Evolutionary conservation across 2,888 invertebrate genomes (phyloP), one percentile per base, ranked within the genome.

Genomic region (Drosophila histrio): DNA sequence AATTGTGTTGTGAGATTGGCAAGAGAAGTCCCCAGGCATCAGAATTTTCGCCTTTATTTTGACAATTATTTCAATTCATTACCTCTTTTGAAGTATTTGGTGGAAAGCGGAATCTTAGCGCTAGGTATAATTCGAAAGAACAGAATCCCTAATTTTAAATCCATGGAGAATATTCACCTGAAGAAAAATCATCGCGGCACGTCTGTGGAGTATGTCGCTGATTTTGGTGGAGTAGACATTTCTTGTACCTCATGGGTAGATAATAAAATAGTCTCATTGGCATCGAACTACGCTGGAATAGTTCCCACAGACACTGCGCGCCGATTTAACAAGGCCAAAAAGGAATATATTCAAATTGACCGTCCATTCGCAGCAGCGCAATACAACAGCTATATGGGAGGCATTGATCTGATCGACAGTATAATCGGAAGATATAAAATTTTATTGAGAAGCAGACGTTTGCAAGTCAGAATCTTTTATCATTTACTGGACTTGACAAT

Each of bases 381-480:
- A 26, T 43, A 43, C 15, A 43, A 41, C n/a, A 41, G 41, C 21
- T 41, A 41, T 4, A 41, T 24, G 41, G 41, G 41, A 19, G 38
- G 38, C 41, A 22, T 41, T 22, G 41, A n/a, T 19, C n/a, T 41
- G 41, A 41, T 24, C 19, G 41, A 41, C n/a, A 41, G 41, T n/a
- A 41, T 41, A n/a, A 41, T 41, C n/a, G 22, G 22, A n/a, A n/a
- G n/a, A n/a, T n/a, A n/a, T n/a, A n/a, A n/a, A n/a, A n/a, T n/a
- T n/a, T n/a, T n/a, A n/a, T n/a, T n/a, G n/a, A n/a, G n/a, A n/a
- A n/a, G n/a, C n/a, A n/a, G n/a, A n/a, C n/a, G n/a, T n/a, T n/a
- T n/a, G n/a, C n/a, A n/a, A n/a, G n/a, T n/a, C n/a, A n/a, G n/a
- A n/a, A n/a, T n/a, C n/a, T n/a, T n/a, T n/a, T n/a, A n/a, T n/a